phyloP scores from a whole-genome alignment of 2,888 invertebrate species.

The Agrenia bidenticulata region DNA sequence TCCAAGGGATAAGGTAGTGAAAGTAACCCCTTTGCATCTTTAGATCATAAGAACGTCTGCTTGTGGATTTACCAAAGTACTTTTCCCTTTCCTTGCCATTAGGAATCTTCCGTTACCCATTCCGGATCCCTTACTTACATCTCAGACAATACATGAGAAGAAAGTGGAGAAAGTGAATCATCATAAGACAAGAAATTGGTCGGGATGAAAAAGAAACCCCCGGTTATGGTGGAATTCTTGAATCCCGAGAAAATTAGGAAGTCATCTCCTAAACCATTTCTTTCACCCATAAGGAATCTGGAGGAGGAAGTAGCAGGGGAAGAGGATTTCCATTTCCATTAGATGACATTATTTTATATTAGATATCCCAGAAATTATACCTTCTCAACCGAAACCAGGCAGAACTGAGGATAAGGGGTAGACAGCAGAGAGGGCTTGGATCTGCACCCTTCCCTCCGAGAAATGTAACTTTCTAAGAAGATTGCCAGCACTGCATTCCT shows the following conservation, averaged over 20 bases:
- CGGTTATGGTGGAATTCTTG: conserved; percentile 1
- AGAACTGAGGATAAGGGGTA: background rate
- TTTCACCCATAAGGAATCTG: background rate
- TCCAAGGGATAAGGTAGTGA: background rate
- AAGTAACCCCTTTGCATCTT: background rate
- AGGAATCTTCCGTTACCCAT: too few relatives aligned
- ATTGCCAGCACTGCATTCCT: background rate
- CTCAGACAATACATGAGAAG: too few relatives aligned
- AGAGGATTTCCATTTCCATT: conserved; percentile 16
- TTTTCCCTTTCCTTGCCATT: too few relatives aligned
- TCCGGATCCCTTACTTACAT: too few relatives aligned
- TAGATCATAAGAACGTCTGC: too few relatives aligned
- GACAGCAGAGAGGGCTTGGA: background rate
- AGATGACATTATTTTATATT: conserved; percentile 21
- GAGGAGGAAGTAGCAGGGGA: background rate
- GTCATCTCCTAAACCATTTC: conserved; percentile 5
- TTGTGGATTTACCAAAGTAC: too few relatives aligned
- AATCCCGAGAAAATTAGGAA: conserved; percentile 9
- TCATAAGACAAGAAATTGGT: background rate
- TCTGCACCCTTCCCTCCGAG: conserved; percentile 2
- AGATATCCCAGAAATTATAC: background rate
- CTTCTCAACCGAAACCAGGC: background rate
- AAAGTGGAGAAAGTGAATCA: too few relatives aligned
- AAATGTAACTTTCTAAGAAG: too few relatives aligned
- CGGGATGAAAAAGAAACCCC: conserved; percentile 1